Percentiles rank a stretch among this genome's conserved stretches.
Evolutionary conservation across 2,797 vertebrate genomes (phyloP).

Genomic region (Acrocephalus scirpaceus): DNA sequence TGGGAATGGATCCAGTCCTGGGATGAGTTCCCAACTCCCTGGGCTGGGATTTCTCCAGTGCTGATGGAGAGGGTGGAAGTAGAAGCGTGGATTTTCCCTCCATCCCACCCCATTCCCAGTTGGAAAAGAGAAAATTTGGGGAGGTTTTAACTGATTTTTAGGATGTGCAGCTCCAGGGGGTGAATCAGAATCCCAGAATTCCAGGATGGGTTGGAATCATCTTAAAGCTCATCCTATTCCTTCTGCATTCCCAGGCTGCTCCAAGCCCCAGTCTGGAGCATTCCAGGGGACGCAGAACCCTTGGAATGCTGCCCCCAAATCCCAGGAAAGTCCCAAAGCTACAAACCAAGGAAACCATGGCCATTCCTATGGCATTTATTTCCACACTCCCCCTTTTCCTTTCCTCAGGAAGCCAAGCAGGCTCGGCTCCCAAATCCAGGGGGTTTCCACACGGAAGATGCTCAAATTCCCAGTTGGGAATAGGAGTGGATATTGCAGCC

Average conservation of each 20-base stretch:
- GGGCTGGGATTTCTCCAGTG: fast-evolving
- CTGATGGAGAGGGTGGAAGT: fast-evolving
- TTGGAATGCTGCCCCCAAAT: not conserved
- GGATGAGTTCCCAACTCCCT: fast-evolving
- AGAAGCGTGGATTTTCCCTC: not conserved
- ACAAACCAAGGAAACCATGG: not conserved
- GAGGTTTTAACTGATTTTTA: not conserved
- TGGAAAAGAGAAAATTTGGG: not conserved
- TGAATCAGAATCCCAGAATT: not conserved
- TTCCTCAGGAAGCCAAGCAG: fast-evolving
- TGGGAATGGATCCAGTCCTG: fast-evolving
- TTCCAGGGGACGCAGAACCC: not conserved
- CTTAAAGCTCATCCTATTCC: not conserved
- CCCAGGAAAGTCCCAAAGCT: too few species aligned
- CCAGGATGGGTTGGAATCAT: not conserved
- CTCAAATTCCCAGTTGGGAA: not conserved
- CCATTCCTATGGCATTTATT: constrained; percentile 38
- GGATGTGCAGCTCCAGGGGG: not conserved
- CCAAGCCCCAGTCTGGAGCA: not conserved
- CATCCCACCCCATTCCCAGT: not conserved
- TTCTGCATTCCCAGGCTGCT: not conserved
- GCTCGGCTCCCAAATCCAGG: not conserved
- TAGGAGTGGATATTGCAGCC: not conserved
- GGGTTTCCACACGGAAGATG: not conserved
- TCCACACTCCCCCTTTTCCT: not conserved